Evolutionary conservation across 2,113 vertebrate genomes (phyloP), one percentile per base, ranked within the genome.

Genomic region (Protobothrops flavoviridis): DNA sequence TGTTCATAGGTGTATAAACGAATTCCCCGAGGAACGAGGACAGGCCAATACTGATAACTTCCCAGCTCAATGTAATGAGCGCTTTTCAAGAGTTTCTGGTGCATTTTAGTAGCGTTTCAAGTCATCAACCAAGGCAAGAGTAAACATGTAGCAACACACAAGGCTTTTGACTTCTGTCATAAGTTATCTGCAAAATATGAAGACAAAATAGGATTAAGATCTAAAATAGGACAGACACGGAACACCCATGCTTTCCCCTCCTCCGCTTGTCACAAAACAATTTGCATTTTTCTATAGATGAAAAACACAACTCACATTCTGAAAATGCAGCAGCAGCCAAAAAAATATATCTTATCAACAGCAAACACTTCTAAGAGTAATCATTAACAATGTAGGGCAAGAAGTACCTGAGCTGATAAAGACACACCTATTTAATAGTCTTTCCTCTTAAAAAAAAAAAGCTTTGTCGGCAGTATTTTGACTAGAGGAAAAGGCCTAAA

Each of bases 21-120:
- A 94, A 99, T 99, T 21, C 98, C 99, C 56, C 99, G 97, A 69
- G 99, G 99, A 61, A 99, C 98, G 95, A 99, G 97, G 43, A 99
- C 98, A 0, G 99, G 99, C 99, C 99, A 99, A 96, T 99, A 99
- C 96, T 99, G 99, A 93, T 99, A 99, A 91, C 98, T 97, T n/a
- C 99, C 99, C 97, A 99, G 97, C 96, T 99, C 99, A 39, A 99
- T 99, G 97, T 99, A 99, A 94, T 99, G 99, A 0, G 98, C 96
- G 94, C 96, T 98, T 96, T 98, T 98, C 91, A 99, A 97, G 95
- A 98, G 96, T 95, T 99, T 99, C 96, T 98, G 98, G 95, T 99
- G 98, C 98, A 99, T 99, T 93, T 91, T 96, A 96, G 92, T 89
- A 96, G 89, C 89, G 91, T 93, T 91, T n/a, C 39, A 64, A 64